phyloP scores from a whole-genome alignment of 2,888 invertebrate genomes.

The Anodontia alba region DNA sequence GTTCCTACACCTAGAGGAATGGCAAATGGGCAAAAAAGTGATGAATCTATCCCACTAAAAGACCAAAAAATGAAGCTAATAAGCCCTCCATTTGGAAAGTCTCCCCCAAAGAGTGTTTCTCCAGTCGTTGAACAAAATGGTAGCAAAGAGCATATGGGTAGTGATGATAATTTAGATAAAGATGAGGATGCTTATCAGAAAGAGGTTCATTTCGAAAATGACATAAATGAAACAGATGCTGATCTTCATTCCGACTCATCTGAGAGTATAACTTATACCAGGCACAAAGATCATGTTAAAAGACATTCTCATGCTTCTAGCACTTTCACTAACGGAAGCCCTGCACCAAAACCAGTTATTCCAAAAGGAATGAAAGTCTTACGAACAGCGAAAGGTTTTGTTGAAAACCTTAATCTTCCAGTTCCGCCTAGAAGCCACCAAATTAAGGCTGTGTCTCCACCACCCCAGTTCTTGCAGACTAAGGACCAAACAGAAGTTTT shows the following conservation, averaged over 20 bases:
- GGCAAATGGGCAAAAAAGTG: neutral
- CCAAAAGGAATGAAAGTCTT: neutral
- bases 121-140: neutral
- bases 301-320: neutral
- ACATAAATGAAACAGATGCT: neutral
- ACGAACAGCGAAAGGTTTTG: neutral
- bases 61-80: conserved; percentile 9
- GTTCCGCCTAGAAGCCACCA: neutral
- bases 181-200: neutral
- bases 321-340: neutral
- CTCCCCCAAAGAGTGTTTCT: neutral
- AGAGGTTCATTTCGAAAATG: neutral
- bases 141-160: neutral
- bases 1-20: neutral
- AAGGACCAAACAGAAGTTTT: neutral
- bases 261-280: neutral
- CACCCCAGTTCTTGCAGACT: neutral
- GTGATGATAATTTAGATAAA: neutral
- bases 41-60: neutral
- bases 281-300: neutral
- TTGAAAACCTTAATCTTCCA: neutral
- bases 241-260: neutral
- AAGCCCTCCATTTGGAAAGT: neutral
- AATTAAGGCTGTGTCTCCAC: neutral
- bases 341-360: neutral